phyloP scores from a whole-genome alignment of 2,113 vertebrate genomes.

The Sterna hirundo region DNA sequence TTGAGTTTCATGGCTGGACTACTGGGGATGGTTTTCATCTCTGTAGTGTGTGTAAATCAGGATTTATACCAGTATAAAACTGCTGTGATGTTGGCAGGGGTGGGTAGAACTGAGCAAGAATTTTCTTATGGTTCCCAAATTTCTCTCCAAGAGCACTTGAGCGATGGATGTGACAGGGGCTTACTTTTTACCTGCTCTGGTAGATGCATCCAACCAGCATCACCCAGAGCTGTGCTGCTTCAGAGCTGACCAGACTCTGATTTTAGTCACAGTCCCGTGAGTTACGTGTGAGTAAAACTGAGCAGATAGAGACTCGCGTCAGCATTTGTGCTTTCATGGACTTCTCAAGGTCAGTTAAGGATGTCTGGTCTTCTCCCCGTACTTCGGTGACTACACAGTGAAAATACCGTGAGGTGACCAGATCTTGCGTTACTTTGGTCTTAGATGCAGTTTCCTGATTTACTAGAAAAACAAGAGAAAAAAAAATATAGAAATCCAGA shows the following conservation, averaged over 20 bases:
- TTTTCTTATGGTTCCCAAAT: neutral
- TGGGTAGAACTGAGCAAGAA: neutral
- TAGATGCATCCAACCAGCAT: neutral
- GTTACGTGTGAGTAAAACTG: neutral
- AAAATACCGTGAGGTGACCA: neutral
- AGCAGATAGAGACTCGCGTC: neutral
- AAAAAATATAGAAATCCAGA: neutral
- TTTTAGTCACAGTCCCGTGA: neutral
- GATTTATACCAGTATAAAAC: constrained; percentile 9
- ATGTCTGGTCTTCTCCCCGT: neutral
- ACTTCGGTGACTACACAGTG: neutral
- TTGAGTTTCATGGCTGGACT: constrained; percentile 13
- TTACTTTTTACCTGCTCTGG: neutral
- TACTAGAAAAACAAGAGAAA: neutral
- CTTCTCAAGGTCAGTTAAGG: neutral
- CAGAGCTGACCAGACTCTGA: neutral
- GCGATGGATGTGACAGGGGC: neutral
- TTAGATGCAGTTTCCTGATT: neutral
- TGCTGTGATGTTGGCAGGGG: neutral
- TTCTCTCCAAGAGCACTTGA: neutral
- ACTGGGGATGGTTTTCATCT: constrained; percentile 6
- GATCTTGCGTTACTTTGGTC: neutral
- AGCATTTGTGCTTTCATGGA: neutral
- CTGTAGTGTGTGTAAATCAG: neutral
- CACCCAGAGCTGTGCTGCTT: neutral